These are phyloP conservation scores for Corythornis madagascariensis DNA, from an alignment of 2,113 vertebrate species.

Conservation along the genomic window DNA sequence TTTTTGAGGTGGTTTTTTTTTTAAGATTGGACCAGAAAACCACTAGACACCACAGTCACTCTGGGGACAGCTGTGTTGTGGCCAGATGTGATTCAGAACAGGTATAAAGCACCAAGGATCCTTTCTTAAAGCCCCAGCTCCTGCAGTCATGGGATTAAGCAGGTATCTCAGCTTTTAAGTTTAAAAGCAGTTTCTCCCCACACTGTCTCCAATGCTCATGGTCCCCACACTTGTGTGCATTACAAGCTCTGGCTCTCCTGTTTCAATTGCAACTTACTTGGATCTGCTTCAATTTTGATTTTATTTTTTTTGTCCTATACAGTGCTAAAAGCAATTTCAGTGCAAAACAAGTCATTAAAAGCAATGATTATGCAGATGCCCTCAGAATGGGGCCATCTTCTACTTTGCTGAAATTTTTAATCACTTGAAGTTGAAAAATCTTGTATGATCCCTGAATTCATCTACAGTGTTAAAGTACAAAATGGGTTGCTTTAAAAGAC, in stretches of 20 bases:
- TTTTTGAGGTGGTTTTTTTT: not conserved
- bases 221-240: rapidly evolving
- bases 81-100: not conserved
- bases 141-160: conserved; percentile 4
- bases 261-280: not conserved
- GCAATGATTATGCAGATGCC: not conserved
- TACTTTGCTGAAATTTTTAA: not conserved
- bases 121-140: not conserved
- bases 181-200: not conserved
- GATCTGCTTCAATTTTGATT: not conserved
- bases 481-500: not conserved
- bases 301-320: not conserved
- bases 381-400: not conserved
- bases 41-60: not conserved
- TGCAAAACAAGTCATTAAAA: not conserved
- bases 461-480: not conserved
- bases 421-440: not conserved
- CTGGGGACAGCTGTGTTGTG: not conserved
- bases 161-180: not conserved
- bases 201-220: not conserved
- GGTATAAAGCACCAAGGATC: rapidly evolving
- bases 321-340: not conserved
- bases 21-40: not conserved
- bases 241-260: not conserved
- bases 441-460: not conserved